Evolutionary conservation across 2,888 invertebrate species (phyloP).

Genomic region (Crocallis elinguaria): DNA sequence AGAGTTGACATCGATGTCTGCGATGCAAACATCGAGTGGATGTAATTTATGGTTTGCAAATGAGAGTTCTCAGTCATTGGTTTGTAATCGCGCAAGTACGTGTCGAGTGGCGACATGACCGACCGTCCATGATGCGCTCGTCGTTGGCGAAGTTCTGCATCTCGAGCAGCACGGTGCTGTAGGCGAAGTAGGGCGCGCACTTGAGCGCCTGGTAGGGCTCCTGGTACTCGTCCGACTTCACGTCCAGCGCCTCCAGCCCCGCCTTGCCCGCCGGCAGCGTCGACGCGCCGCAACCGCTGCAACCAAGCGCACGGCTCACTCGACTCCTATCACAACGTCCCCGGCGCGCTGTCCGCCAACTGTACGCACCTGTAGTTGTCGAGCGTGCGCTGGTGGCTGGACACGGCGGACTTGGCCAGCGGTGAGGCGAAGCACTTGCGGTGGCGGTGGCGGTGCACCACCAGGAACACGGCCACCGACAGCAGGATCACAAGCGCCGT

Average conservation of each 20-base stretch:
- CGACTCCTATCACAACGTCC: no score
- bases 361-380: slow-evolving; percentile 10
- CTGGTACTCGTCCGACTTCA: slow-evolving; percentile 90
- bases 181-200: slow-evolving; percentile 90
- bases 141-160: slow-evolving; percentile 86
- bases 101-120: no score
- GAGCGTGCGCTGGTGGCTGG: neutral
- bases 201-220: slow-evolving; percentile 91
- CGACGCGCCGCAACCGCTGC: slow-evolving; percentile 77
- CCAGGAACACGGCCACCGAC: slow-evolving; percentile 89
- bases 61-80: no score
- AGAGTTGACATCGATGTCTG: no score
- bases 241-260: slow-evolving; percentile 84
- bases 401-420: slow-evolving; percentile 68
- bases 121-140: slow-evolving; percentile 74
- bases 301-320: no score
- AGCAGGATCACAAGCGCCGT: slow-evolving; percentile 90
- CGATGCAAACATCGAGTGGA: no score
- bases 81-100: no score
- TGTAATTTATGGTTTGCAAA: no score
- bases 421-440: slow-evolving; percentile 90
- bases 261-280: slow-evolving; percentile 82
- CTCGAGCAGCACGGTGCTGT: slow-evolving; percentile 90
- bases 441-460: slow-evolving; percentile 88
- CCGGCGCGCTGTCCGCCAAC: no score